Evolutionary conservation across 2,797 vertebrate genomes (phyloP).

Genomic region (Sebastolobus alascanus): DNA sequence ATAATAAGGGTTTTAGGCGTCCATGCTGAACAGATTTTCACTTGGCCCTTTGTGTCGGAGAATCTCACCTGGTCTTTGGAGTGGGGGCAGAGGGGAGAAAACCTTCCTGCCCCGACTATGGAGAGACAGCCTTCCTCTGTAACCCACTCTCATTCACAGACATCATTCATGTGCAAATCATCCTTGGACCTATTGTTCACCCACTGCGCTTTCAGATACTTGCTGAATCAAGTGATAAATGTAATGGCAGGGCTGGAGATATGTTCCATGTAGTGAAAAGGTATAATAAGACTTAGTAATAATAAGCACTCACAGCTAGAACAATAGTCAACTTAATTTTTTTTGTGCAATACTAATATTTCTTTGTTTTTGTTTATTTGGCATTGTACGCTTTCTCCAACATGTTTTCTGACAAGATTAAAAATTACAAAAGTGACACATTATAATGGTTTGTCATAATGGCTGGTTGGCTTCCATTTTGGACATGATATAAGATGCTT

Average conservation of each 20-base stretch:
- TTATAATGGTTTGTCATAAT: background rate
- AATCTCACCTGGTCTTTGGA: conserved; percentile 86
- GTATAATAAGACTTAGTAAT: conserved; percentile 45
- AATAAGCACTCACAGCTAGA: conserved; percentile 17
- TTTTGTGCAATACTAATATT: background rate
- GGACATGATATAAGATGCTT: background rate
- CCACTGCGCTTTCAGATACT: conserved; percentile 79
- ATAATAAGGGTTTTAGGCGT: conserved; percentile 76
- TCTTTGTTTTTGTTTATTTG: background rate
- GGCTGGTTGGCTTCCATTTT: background rate
- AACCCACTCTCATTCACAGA: conserved; percentile 84
- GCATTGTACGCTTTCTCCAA: background rate
- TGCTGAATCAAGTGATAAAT: conserved; percentile 83
- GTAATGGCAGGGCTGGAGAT: conserved; percentile 72
- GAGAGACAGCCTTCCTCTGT: conserved; percentile 82
- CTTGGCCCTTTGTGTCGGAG: conserved; percentile 82
- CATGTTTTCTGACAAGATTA: background rate
- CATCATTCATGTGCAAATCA: conserved; percentile 88
- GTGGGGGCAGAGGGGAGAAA: conserved; percentile 77
- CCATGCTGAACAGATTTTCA: conserved; percentile 75
- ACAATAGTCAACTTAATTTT: conserved; percentile 15
- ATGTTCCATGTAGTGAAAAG: conserved; percentile 67
- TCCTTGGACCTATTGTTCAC: conserved; percentile 78
- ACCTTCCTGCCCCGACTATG: conserved; percentile 75
- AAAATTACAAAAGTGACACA: background rate